Conservation (phyloP, 92 coral and sea anemone species). For the Paramuricea clavata region DNA sequence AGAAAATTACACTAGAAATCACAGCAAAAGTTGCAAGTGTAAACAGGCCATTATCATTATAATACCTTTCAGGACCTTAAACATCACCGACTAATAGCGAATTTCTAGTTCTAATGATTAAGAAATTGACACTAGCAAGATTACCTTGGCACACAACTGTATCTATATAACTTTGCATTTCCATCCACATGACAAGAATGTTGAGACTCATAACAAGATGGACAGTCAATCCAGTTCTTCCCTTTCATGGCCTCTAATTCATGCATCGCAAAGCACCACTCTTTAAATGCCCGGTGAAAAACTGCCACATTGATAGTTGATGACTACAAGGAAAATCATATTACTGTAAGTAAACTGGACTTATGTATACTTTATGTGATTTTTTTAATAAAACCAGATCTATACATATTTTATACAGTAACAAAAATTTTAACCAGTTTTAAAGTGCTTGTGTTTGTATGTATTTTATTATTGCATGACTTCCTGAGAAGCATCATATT, state of each 20-base stretch:
- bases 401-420: neutral
- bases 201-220: slow-evolving; percentile 19
- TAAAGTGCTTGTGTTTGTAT: no score
- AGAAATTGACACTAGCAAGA: neutral
- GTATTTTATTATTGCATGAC: no score
- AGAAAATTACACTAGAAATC: no score
- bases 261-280: slow-evolving; percentile 31
- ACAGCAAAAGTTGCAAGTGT: no score
- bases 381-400: neutral
- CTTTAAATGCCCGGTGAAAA: slow-evolving; percentile 25
- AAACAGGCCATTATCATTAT: no score
- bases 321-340: slow-evolving; percentile 12
- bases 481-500: no score
- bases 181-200: slow-evolving; percentile 37
- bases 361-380: neutral
- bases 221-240: slow-evolving; percentile 31
- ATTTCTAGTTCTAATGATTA: no score
- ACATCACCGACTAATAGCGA: no score
- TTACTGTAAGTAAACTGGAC: neutral
- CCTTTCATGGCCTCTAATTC: slow-evolving; percentile 2
- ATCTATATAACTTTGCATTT: slow-evolving; percentile 33
- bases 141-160: slow-evolving; percentile 28
- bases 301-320: slow-evolving; percentile 13
- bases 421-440: neutral
- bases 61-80: no score